Percentiles rank a stretch among this genome's conserved stretches.
Evolutionary conservation across 2,113 vertebrate genomes (phyloP).

Genomic region (Cranoglanis bouderius): DNA sequence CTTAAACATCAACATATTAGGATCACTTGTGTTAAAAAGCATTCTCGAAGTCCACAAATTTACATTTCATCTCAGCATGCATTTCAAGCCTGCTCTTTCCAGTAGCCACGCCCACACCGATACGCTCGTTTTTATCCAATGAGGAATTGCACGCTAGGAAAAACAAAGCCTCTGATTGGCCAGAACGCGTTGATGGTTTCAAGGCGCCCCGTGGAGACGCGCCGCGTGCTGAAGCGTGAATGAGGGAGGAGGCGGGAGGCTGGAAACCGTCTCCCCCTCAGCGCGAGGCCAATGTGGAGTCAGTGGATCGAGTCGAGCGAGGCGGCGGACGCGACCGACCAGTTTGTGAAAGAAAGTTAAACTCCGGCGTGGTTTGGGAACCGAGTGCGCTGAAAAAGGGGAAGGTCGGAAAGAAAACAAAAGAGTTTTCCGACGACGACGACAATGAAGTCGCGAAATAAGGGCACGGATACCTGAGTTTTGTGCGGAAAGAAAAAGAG

Average conservation of each 20-base stretch:
- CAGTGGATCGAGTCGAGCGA: slow-evolving; percentile 44
- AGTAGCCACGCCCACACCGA: slow-evolving; percentile 53
- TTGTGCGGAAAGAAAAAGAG: neutral
- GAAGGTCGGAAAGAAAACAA: neutral
- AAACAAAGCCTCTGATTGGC: slow-evolving; percentile 66
- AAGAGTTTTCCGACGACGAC: neutral
- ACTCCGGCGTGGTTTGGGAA: neutral
- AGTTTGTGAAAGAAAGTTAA: neutral
- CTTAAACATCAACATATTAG: neutral
- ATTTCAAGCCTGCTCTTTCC: slow-evolving; percentile 4
- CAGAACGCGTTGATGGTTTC: slow-evolving; percentile 53
- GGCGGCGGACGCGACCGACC: slow-evolving; percentile 11
- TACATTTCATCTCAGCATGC: neutral
- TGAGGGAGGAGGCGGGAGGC: slow-evolving; percentile 59
- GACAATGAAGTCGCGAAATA: slow-evolving; percentile 37
- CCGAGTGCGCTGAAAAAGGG: neutral
- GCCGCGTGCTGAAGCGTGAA: slow-evolving; percentile 33
- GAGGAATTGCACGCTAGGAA: slow-evolving; percentile 38
- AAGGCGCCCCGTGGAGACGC: slow-evolving; percentile 59
- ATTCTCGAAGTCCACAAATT: neutral
- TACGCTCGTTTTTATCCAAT: slow-evolving; percentile 55
- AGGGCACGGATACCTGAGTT: slow-evolving; percentile 38
- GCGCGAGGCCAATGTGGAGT: slow-evolving; percentile 50
- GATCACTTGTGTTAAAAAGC: neutral
- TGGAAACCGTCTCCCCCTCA: slow-evolving; percentile 61